A percentile compares a stretch with the other conserved stretches of the same genome.
Conservation (phyloP, 2,113 vertebrate species). For the Cinclus mexicanus region DNA sequence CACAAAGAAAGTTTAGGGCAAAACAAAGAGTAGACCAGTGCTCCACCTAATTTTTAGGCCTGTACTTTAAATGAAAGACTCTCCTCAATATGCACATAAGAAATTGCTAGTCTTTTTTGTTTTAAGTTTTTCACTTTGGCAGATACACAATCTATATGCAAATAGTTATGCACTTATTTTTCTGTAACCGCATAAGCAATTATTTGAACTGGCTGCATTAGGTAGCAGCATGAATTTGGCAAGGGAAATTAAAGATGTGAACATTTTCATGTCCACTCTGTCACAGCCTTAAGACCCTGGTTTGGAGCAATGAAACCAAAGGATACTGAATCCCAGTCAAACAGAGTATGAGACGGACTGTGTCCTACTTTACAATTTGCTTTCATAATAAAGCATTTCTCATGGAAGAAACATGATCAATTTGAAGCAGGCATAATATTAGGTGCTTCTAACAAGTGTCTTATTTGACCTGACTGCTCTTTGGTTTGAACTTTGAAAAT, state of each 20-base stretch:
- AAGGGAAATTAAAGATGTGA: neutral
- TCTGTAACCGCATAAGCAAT: neutral
- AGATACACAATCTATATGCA: constrained; percentile 62
- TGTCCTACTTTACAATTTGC: neutral
- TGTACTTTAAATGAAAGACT: constrained; percentile 7
- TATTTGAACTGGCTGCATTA: constrained; percentile 13
- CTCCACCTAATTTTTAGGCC: constrained; percentile 1
- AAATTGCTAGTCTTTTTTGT: constrained; percentile 32
- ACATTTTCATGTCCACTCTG: neutral
- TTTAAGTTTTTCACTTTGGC: constrained; percentile 36
- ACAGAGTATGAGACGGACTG: neutral
- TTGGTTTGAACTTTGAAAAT: neutral
- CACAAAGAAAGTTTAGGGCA: neutral
- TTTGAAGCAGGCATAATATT: neutral
- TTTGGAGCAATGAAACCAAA: neutral
- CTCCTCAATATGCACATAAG: neutral
- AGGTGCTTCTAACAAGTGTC: neutral
- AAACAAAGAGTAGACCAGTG: neutral
- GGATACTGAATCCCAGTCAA: neutral
- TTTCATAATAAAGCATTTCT: constrained; percentile 6
- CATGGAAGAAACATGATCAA: neutral
- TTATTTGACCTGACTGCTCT: neutral
- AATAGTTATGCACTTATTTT: constrained; percentile 41
- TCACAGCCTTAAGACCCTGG: neutral
- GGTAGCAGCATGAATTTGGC: neutral